Base-by-base conservation (phyloP, 2,888 invertebrate species). In the Serrognathus titanus region DNA sequence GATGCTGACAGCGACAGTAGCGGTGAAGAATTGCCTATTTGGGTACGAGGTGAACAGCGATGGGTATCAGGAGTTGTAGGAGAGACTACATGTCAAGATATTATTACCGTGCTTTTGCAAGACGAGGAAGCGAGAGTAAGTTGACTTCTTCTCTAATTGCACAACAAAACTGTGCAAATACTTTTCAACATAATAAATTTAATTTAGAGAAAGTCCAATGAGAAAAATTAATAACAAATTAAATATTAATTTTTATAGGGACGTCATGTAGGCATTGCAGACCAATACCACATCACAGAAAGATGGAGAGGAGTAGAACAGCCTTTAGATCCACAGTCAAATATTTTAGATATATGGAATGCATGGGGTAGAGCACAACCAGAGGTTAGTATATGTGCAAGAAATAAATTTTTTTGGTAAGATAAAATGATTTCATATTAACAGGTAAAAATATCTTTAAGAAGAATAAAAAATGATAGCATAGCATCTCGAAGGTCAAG, bases 51-150 rank as follows among this genome's bases (percentile, higher is more conserved):
- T 2, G 87, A 88, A 69, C 87, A 87, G 71, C 83, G 90, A 67
- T 91, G 90, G 89, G 88, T 92, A 56, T 85, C 90, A 1, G 92
- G 92, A 2, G 85, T 92, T 49, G 83, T 85, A 50, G 80, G 85
- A 8, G 84, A 86, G 64, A 92, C 92, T 37, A 91, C 91, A 3
- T 92, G 91, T 71, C 84, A 86, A 46, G 90, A 92, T 75, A 84
- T 92, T 66, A 86, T 92, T 55, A 81, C 84, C 63, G 90, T 90
- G 0, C 75, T 92, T 53, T 81, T 91, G 47, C 79, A 80, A 59
- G 82, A 82, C 63, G 81, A 81, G 64, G 78, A 73, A 63, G 67
- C 64, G 51, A 69, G 76, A 65, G 78, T 78, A 66, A 70, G 70
- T 63, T 48, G n/a, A n/a, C 3, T 31, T 4, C 5, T 31, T 31